phyloP scores from a whole-genome alignment of 2,113 vertebrate genomes.

The Macroglossus sobrinus region DNA sequence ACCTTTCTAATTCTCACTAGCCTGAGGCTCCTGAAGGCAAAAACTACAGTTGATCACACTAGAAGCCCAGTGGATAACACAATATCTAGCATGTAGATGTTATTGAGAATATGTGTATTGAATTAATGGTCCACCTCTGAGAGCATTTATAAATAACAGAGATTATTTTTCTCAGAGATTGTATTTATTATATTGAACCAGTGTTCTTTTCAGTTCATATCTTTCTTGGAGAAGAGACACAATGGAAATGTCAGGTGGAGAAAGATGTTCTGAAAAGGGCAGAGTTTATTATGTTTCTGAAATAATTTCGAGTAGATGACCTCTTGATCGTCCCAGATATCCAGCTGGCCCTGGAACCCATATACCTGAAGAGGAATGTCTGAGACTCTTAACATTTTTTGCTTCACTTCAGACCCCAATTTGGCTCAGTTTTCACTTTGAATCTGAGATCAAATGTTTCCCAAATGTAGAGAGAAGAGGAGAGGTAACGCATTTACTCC shows the following conservation, averaged over 20 bases:
- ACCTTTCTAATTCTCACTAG: not conserved
- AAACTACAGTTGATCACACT: not conserved
- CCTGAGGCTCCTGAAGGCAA: not conserved
- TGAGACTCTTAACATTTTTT: not conserved
- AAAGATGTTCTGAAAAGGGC: not conserved
- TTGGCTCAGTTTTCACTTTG: constrained; percentile 22
- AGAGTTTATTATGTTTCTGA: constrained; percentile 8
- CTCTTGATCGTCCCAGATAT: not conserved
- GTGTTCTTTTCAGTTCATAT: not conserved
- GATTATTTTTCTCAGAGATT: not conserved
- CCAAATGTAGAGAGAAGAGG: not conserved
- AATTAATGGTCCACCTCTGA: not conserved
- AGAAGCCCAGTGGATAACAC: not conserved
- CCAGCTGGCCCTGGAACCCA: not conserved
- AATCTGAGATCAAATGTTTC: not conserved
- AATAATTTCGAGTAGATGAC: constrained; percentile 22
- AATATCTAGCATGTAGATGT: not conserved
- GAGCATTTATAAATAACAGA: constrained; percentile 1
- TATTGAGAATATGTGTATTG: not conserved
- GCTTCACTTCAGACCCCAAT: not conserved
- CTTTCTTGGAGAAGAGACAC: not conserved
- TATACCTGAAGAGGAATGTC: constrained; percentile 25
- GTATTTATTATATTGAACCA: constrained; percentile 5
- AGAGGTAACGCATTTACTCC: not conserved
- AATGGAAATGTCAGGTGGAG: constrained; percentile 39